Evolutionary conservation across 2,888 invertebrate species (phyloP).

Genomic region (Drosophila gaucha): DNA sequence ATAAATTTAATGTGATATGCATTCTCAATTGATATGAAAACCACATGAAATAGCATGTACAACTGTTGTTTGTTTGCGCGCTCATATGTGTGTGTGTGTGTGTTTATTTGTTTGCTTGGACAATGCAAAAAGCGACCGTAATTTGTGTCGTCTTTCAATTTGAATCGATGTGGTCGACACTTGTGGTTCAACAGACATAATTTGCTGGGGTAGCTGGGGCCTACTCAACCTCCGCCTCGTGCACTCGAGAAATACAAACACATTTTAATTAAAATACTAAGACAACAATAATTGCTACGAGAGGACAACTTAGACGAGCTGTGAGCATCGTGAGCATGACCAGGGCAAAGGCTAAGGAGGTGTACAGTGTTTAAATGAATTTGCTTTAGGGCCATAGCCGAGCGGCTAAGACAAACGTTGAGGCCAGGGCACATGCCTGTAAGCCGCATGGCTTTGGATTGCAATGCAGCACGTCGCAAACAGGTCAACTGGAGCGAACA

Average conservation of each 20-base stretch:
- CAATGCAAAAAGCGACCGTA: conserved; percentile 36
- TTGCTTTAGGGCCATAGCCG: conserved; percentile 37
- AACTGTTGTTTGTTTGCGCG: background rate
- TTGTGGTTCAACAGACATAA: conserved; percentile 47
- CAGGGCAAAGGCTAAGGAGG: background rate
- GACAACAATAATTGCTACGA: conserved; percentile 69
- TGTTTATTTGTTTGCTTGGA: conserved; percentile 15
- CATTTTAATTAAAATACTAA: conserved; percentile 78
- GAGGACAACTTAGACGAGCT: conserved; percentile 3
- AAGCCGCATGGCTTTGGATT: conserved; percentile 50
- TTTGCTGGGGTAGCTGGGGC: conserved; percentile 21
- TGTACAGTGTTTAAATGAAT: conserved; percentile 45
- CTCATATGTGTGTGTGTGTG: conserved; percentile 10
- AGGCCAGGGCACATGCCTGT: conserved; percentile 21
- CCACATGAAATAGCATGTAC: conserved; percentile 9
- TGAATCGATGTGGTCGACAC: conserved; percentile 47
- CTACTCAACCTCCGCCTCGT: background rate
- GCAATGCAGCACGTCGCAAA: conserved; percentile 36
- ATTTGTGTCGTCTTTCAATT: conserved; percentile 32
- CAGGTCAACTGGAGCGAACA: conserved; percentile 37
- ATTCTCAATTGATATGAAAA: conserved; percentile 10
- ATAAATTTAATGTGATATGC: conserved; percentile 9
- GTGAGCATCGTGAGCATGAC: too few relatives aligned
- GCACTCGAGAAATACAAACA: conserved; percentile 56
- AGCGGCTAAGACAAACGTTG: conserved; percentile 10